Conservation (phyloP, 2,797 vertebrate species). For the Gymnothorax reevesii region DNA sequence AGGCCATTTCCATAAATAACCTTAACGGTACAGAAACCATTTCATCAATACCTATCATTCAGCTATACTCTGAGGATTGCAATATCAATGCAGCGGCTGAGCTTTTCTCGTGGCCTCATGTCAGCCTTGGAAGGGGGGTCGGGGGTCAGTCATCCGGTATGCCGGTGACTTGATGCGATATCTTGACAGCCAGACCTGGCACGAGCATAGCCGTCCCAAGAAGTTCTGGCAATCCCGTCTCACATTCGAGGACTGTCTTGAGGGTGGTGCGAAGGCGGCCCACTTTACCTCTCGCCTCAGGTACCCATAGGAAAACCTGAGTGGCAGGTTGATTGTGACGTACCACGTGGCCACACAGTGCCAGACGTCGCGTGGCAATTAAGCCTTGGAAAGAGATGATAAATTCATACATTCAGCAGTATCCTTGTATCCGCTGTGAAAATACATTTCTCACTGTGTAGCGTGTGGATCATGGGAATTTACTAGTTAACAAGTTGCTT, state of each 20-base stretch:
- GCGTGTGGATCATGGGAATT: neutral
- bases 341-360: too few relatives aligned
- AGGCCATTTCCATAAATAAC: neutral
- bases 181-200: too few relatives aligned
- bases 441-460: neutral
- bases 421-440: neutral
- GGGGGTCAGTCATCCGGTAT: too few relatives aligned
- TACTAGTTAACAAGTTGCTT: neutral
- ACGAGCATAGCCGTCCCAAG: too few relatives aligned
- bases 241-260: too few relatives aligned
- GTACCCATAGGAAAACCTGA: too few relatives aligned
- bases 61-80: neutral
- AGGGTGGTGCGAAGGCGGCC: too few relatives aligned
- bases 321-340: too few relatives aligned
- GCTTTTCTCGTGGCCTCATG: neutral
- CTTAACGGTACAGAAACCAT: neutral
- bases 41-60: neutral
- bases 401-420: neutral
- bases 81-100: neutral
- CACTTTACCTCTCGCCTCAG: too few relatives aligned
- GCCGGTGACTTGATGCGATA: too few relatives aligned
- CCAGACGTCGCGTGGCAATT: too few relatives aligned
- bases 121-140: neutral
- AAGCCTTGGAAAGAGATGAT: neutral
- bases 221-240: too few relatives aligned